Evolutionary conservation across 1,140 invertebrate genomes (phyloP).

Genomic region (Littorina saxatilis): DNA sequence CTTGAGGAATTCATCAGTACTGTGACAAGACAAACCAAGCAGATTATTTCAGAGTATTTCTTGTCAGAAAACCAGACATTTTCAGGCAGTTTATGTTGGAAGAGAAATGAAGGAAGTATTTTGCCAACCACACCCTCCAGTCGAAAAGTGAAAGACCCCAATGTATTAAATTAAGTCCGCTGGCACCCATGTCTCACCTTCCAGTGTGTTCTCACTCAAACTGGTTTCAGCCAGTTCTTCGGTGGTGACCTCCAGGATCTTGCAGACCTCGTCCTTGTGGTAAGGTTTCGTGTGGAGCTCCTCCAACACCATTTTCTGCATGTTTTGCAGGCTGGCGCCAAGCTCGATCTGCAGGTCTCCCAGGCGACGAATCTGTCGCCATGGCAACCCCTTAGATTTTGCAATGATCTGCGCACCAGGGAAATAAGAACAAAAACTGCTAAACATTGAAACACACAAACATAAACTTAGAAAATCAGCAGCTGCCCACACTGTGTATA

Average conservation of each 20-base stretch:
- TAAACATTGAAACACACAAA: not conserved
- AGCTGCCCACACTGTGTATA: too few relatives aligned
- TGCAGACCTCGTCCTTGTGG: conserved; percentile 84
- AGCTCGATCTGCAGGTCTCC: conserved; percentile 84
- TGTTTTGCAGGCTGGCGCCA: conserved; percentile 81
- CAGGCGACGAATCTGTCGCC: conserved; percentile 80
- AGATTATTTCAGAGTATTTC: too few relatives aligned
- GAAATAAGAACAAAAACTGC: not conserved
- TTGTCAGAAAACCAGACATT: too few relatives aligned
- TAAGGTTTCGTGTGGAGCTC: conserved; percentile 85
- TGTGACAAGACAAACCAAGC: too few relatives aligned
- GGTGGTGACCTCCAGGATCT: conserved; percentile 80
- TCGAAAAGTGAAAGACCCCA: too few relatives aligned
- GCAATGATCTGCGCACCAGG: conserved; percentile 86
- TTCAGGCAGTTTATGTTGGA: too few relatives aligned
- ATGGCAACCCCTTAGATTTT: conserved; percentile 80
- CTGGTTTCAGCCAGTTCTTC: conserved; percentile 82
- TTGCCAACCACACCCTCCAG: too few relatives aligned
- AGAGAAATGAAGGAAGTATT: too few relatives aligned
- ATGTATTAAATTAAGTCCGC: too few relatives aligned
- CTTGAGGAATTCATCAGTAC: too few relatives aligned
- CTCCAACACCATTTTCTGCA: conserved; percentile 82
- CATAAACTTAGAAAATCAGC: too few relatives aligned
- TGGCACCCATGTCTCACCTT: not conserved
- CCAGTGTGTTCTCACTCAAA: conserved; percentile 82